These are phyloP conservation scores for Heterodera filipjevi DNA, from an alignment of 2,888 invertebrate species.

Conservation along the genomic window DNA sequence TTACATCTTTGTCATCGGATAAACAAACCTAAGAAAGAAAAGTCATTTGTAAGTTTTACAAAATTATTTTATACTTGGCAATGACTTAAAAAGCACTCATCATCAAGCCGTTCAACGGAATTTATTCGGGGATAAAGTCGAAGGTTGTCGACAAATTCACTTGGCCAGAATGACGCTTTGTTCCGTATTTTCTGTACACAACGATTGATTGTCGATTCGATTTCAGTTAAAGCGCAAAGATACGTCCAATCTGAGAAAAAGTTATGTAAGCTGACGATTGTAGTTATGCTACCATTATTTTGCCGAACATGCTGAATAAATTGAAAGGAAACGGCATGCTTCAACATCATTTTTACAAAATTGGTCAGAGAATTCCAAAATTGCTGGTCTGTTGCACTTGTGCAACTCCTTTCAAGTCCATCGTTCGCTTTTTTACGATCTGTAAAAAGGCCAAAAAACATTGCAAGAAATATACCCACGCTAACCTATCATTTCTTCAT, in stretches of 20 bases:
- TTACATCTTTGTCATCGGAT: background rate
- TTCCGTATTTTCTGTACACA: conserved; percentile 16
- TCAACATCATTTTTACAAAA: conserved; percentile 39
- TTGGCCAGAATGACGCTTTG: background rate
- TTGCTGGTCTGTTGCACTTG: conserved; percentile 14
- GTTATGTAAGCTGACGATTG: too few relatives aligned
- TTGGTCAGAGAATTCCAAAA: conserved; percentile 30
- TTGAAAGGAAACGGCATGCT: conserved; percentile 35
- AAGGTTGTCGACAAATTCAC: background rate
- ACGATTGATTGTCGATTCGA: conserved; percentile 29
- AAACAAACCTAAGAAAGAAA: conserved; percentile 13
- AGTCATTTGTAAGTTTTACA: background rate
- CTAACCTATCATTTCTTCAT: conserved; percentile 20
- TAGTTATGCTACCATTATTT: conserved; percentile 35
- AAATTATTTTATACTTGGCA: background rate
- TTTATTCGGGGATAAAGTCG: background rate
- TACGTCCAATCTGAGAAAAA: conserved; percentile 43
- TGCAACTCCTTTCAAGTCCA: background rate
- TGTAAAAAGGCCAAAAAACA: background rate
- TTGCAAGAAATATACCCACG: background rate
- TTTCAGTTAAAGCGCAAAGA: conserved; percentile 41
- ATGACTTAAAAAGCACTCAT: background rate
- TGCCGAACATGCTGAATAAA: conserved; percentile 42
- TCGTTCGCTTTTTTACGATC: background rate
- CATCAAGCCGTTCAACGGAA: background rate